Evolutionary conservation across 2,888 invertebrate species (phyloP), one percentile per base, ranked within the genome.

Genomic region (Eudemis profundana): DNA sequence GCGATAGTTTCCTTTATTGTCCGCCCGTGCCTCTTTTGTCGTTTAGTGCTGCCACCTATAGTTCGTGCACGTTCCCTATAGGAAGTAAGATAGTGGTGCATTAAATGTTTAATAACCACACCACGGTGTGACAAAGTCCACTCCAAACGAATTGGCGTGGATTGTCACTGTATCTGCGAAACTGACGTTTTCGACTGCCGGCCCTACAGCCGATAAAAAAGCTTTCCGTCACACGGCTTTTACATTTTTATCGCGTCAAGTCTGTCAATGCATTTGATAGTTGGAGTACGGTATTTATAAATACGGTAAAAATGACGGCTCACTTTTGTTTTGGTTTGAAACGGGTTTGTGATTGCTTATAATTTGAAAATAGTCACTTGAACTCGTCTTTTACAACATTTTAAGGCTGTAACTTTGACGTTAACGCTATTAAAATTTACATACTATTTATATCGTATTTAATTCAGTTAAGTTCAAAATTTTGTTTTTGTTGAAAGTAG

Each of bases 81-180:
- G n/a, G n/a, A n/a, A n/a, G n/a, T n/a, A n/a, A n/a, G n/a, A n/a
- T n/a, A n/a, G n/a, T n/a, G n/a, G n/a, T n/a, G n/a, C n/a, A n/a
- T n/a, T n/a, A n/a, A n/a, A n/a, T n/a, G n/a, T n/a, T 44, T 56
- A 36, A 17, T 14, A 17, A 19, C 10, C 12, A 42, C 29, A 59
- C 23, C 12, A 10, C 47, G 71, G 80, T 84, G 82, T 84, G 68
- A 83, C 70, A 21, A 47, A 17, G 66, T 67, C 68, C 46, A n/a
- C 5, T 19, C 72, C 71, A 77, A 64, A 51, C 77, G 77, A 81
- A 81, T 81, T 75, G 82, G 79, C 80, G 76, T 78, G 81, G 82
- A 83, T 82, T 83, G 85, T 82, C 82, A 81, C 78, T 80, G 80
- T 81, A 83, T 81, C 80, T 78, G 75, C 74, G 69, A 76, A 71